Conservation (phyloP, 2,113 vertebrate genomes). For the Oceanites oceanicus region DNA sequence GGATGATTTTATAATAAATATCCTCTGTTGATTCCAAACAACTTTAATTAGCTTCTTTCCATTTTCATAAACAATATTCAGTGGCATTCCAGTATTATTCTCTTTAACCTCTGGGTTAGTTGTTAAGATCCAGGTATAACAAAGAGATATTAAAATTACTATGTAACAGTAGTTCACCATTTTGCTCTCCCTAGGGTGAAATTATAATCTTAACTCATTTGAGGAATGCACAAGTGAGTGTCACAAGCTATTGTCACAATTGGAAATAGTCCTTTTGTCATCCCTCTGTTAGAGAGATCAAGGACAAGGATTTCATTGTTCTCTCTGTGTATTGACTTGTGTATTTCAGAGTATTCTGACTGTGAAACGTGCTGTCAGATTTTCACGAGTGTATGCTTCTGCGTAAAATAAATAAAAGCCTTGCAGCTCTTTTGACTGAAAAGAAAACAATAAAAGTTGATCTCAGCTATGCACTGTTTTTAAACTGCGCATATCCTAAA, state of each 20-base stretch:
- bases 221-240: neutral
- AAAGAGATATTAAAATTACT: neutral
- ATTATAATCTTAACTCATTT: neutral
- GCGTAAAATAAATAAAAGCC: neutral
- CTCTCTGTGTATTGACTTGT: neutral
- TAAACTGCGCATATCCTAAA: neutral
- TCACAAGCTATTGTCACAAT: constrained; percentile 11
- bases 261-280: constrained; percentile 25
- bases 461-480: neutral
- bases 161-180: neutral
- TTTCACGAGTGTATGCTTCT: neutral
- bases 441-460: neutral
- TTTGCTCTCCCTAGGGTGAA: neutral
- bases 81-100: neutral
- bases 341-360: neutral
- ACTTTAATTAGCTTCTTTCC: neutral
- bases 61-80: neutral
- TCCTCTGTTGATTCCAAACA: neutral
- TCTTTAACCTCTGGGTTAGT: neutral
- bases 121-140: neutral
- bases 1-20: neutral
- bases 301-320: constrained; percentile 26
- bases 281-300: neutral
- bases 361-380: neutral
- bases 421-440: neutral